Evolutionary conservation across 1,140 invertebrate species (phyloP).

Genomic region (Drosophila ercepeae): DNA sequence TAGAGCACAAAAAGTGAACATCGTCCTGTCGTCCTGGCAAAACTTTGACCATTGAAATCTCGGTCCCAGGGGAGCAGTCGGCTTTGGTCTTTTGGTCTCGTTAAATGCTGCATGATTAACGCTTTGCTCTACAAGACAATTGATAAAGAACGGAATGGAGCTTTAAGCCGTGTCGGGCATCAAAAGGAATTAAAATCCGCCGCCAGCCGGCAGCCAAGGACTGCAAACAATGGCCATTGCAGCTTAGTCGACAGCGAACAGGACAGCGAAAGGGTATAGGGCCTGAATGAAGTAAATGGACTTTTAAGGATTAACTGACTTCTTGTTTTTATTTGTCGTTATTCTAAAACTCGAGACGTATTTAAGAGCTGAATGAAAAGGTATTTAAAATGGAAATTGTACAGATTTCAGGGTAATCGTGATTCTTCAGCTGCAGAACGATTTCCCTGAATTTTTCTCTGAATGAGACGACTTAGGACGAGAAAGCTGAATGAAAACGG

Average conservation of each 20-base stretch:
- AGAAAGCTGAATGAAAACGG: slow-evolving; percentile 45
- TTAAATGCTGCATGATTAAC: slow-evolving; percentile 80
- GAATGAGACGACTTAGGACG: slow-evolving; percentile 49
- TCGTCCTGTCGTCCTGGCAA: slow-evolving; percentile 9
- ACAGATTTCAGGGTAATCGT: slow-evolving; percentile 4
- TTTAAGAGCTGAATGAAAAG: neutral
- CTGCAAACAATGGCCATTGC: slow-evolving; percentile 40
- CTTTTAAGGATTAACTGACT: neutral
- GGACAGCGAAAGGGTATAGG: slow-evolving; percentile 5
- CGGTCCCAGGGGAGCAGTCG: slow-evolving; percentile 58
- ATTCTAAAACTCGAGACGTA: neutral
- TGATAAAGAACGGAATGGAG: slow-evolving; percentile 62
- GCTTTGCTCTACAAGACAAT: slow-evolving; percentile 73
- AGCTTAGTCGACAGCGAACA: slow-evolving; percentile 30
- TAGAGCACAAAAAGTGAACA: slow-evolving; percentile 3
- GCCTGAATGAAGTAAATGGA: neutral
- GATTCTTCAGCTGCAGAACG: neutral
- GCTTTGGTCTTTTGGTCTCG: slow-evolving; percentile 58
- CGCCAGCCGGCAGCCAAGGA: slow-evolving; percentile 1
- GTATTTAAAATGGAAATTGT: neutral
- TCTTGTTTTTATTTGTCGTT: neutral
- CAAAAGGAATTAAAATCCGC: slow-evolving; percentile 41
- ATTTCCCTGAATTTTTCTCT: slow-evolving; percentile 16
- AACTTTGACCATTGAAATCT: slow-evolving; percentile 76
- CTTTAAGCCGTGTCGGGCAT: slow-evolving; percentile 44